Evolutionary conservation across 1,140 invertebrate genomes (phyloP).

Genomic region (Rhagoletis pomonella): DNA sequence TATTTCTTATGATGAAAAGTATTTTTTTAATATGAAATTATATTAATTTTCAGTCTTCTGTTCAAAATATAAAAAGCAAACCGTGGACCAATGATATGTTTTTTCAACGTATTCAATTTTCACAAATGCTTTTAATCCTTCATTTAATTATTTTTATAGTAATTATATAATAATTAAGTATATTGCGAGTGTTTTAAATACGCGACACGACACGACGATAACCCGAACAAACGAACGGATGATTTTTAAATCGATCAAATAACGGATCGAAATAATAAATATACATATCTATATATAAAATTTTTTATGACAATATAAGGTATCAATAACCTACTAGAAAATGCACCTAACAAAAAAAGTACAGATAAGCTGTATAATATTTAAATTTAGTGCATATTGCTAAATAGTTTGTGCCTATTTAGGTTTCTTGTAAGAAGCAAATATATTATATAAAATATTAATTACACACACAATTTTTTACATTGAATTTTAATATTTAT

Average conservation of each 20-base stretch:
- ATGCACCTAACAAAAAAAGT: not conserved
- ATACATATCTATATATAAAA: not conserved
- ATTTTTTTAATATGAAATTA: conserved; percentile 4
- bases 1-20: conserved; percentile 11
- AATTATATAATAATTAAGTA: conserved; percentile 53
- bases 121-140: conserved; percentile 48
- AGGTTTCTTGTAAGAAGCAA: not conserved
- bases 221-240: conserved; percentile 41
- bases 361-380: not conserved
- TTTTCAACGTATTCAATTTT: conserved; percentile 33
- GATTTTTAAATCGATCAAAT: conserved; percentile 47
- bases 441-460: conserved; percentile 9
- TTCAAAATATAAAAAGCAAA: not conserved
- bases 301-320: not conserved
- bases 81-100: not conserved
- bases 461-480: conserved; percentile 22
- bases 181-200: conserved; percentile 44
- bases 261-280: conserved; percentile 29
- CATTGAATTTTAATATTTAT: conserved; percentile 22
- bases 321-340: not conserved
- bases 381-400: conserved; percentile 7
- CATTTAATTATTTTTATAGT: conserved; percentile 34
- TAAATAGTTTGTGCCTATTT: conserved; percentile 38
- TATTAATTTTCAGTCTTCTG: conserved; percentile 23
- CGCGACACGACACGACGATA: conserved; percentile 47